These are phyloP conservation scores for Pangasianodon hypophthalmus DNA, from an alignment of 2,113 vertebrate species.

Conservation along the genomic window DNA sequence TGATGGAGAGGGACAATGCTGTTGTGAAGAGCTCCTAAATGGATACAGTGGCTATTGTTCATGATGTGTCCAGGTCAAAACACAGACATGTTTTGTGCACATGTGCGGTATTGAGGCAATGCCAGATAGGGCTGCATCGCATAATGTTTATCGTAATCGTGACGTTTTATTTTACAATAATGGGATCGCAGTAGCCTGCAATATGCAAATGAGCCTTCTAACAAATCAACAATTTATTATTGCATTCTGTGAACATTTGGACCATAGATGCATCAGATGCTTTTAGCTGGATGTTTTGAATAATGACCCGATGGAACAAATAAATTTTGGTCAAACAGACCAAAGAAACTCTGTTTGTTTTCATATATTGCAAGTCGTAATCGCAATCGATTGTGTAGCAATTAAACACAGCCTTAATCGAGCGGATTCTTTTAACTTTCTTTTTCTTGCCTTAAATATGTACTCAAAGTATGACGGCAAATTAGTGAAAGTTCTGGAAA, in stretches of 20 bases:
- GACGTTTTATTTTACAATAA: slow-evolving; percentile 14
- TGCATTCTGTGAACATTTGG: neutral
- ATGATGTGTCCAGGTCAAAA: slow-evolving; percentile 10
- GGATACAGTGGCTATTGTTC: slow-evolving; percentile 32
- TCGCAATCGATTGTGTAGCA: neutral
- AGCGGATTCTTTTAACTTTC: slow-evolving; percentile 13
- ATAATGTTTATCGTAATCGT: neutral
- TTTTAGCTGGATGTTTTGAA: too few species aligned
- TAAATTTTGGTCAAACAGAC: neutral
- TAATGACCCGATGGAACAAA: neutral
- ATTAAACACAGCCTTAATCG: neutral
- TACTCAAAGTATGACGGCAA: neutral
- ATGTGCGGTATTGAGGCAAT: slow-evolving; percentile 6
- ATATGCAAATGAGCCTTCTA: neutral
- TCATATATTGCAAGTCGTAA: neutral
- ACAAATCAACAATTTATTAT: neutral
- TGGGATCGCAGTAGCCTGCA: neutral
- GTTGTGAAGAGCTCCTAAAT: slow-evolving; percentile 34
- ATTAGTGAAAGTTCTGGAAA: slow-evolving; percentile 29
- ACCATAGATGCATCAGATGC: neutral
- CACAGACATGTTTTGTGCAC: neutral
- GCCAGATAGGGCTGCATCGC: neutral
- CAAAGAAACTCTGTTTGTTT: neutral
- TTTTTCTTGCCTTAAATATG: slow-evolving; percentile 1
- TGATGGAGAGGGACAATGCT: slow-evolving; percentile 29